Evolutionary conservation across 53 echinoderm and acorn worm genomes (phyloP), one percentile per base, ranked within the genome.

Genomic region (Echinometra lucunter): DNA sequence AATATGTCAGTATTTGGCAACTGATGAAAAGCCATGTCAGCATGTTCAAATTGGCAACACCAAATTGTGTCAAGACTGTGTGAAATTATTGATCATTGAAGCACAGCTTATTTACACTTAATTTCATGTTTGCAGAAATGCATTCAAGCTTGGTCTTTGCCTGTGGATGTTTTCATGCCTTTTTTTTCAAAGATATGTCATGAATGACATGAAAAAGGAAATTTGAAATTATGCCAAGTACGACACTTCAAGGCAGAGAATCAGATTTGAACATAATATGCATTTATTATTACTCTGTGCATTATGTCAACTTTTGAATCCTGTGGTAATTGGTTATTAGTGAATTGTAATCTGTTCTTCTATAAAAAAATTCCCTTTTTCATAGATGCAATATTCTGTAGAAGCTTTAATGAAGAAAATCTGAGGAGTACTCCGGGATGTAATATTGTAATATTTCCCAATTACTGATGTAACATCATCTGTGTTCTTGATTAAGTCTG

Each of bases 41-140:
- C 85, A 85, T 85, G 85, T 9, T 1, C 53, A 85, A 85, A 85
- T 85, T 89, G 89, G 89, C 89, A 89, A 89, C 57, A 60, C 23
- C 63, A 89, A 32, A 89, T 89, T 89, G 60, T 60, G 89, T 89
- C 37, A 58, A 89, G 89, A 89, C 13, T 12, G 89, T 89, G 89
- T 60, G 89, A 89, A 89, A 37, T 60, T 89, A 89, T 89, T 37
- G 89, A 89, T 89, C 89, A 89, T 60, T 37, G 58, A 89, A 89
- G 60, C 60, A 40, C 37, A 37, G 60, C 40, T 89, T 45, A 57
- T 58, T 58, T 85, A 85, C 78, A 78, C 78, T 78, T 40, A 78
- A 78, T 78, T 78, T 42, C 78, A 78, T 78, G 78, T 78, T 42
- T 30, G 28, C 53, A 85, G 30, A 17, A 11, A 28, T 45, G 85